Evolutionary conservation across 2,113 vertebrate genomes (phyloP).

Genomic region (Indicator indicator): DNA sequence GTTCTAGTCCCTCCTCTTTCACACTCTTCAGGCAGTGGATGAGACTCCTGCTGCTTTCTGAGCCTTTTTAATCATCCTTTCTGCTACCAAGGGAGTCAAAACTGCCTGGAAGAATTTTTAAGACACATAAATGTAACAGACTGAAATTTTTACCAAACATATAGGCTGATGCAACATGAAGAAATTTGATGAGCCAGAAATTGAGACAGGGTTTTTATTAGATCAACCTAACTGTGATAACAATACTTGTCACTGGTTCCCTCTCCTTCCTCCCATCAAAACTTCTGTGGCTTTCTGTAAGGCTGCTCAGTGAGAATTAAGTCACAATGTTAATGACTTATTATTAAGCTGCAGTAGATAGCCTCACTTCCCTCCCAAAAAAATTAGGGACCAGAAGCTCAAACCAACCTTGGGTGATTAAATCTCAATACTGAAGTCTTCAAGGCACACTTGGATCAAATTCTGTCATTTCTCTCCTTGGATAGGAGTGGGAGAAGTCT

Average conservation of each 20-base stretch:
- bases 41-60: not conserved
- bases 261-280: not conserved
- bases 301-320: not conserved
- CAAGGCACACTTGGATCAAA: not conserved
- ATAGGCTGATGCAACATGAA: conserved; percentile 9
- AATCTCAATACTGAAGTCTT: not conserved
- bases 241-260: not conserved
- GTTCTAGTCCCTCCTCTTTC: not conserved
- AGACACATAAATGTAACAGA: not conserved
- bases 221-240: not conserved
- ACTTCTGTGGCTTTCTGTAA: not conserved
- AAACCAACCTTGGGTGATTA: not conserved
- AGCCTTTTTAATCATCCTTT: not conserved
- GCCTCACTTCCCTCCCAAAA: not conserved
- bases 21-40: not conserved
- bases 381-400: not conserved
- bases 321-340: not conserved
- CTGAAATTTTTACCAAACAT: not conserved
- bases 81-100: not conserved
- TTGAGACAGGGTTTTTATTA: not conserved
- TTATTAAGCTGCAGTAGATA: not conserved
- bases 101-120: not conserved
- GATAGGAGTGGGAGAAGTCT: conserved; percentile 41
- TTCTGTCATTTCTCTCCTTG: not conserved
- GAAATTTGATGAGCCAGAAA: conserved; percentile 22